These are phyloP conservation scores for Myotis daubentonii DNA, from an alignment of 2,797 vertebrate genomes.

Conservation along the genomic window DNA sequence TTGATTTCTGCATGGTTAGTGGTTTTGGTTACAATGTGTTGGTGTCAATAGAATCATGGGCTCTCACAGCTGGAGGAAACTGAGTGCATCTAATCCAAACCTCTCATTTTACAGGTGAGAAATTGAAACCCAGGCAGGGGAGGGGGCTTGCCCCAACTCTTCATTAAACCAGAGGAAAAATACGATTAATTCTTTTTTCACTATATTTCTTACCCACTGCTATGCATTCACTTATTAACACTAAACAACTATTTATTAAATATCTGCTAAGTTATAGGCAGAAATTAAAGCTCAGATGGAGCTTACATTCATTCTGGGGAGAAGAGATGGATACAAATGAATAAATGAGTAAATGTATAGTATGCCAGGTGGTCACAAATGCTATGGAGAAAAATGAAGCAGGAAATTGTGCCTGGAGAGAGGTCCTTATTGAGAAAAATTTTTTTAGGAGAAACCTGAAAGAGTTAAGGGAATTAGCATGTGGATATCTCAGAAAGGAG, in stretches of 20 bases:
- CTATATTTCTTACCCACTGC: not conserved
- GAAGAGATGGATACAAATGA: not conserved
- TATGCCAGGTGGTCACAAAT: not conserved
- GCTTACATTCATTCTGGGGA: not conserved
- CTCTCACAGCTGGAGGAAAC: not conserved
- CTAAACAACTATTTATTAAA: not conserved
- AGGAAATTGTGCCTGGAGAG: not conserved
- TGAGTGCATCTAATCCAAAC: not conserved
- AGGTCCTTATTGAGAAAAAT: not conserved
- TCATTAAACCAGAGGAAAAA: constrained; percentile 26
- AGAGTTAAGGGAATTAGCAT: not conserved
- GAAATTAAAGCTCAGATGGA: not conserved
- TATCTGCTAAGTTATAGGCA: not conserved
- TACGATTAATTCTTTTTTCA: not conserved
- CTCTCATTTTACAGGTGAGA: not conserved
- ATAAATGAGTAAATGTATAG: not conserved
- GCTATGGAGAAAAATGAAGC: not conserved
- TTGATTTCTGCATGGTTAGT: not conserved
- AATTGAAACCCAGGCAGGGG: not conserved
- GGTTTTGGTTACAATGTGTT: not conserved
- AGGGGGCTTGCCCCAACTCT: not conserved
- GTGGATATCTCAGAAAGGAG: not conserved
- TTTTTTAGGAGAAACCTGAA: not conserved
- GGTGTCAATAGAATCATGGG: not conserved
- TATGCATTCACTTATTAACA: constrained; percentile 9